phyloP scores from a whole-genome alignment of 1,140 invertebrate genomes.

The Panagrolaimus sp. region DNA sequence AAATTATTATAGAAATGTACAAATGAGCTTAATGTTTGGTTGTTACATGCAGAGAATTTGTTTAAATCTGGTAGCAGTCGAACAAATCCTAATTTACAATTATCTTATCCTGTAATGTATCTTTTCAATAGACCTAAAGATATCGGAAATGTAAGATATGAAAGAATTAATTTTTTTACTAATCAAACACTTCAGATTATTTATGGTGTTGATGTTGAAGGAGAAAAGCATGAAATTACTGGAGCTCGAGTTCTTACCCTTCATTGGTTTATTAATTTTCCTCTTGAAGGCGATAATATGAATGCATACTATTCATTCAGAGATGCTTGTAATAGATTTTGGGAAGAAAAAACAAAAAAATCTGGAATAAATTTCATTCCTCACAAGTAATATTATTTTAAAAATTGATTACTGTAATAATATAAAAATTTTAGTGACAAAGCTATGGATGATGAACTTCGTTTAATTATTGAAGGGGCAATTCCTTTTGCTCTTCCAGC shows the following conservation, averaged over 20 bases:
- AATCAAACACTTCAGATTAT: slow-evolving; percentile 37
- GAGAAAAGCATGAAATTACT: slow-evolving; percentile 55
- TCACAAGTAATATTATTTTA: slow-evolving; percentile 48
- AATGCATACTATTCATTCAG: slow-evolving; percentile 45
- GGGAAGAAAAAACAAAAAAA: slow-evolving; percentile 45
- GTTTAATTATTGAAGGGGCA: slow-evolving; percentile 53
- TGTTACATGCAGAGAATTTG: slow-evolving; percentile 57
- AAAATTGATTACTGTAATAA: not conserved
- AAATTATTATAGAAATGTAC: slow-evolving; percentile 16
- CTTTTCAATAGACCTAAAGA: slow-evolving; percentile 57
- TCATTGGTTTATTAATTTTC: slow-evolving; percentile 49
- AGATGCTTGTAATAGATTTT: slow-evolving; percentile 50
- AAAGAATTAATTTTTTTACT: not conserved
- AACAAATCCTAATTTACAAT: slow-evolving; percentile 54
- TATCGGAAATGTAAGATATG: slow-evolving; percentile 46
- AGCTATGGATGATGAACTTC: slow-evolving; percentile 57
- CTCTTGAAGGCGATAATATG: slow-evolving; percentile 29
- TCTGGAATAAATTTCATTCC: slow-evolving; percentile 56
- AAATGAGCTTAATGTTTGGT: slow-evolving; percentile 48
- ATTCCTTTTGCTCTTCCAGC: slow-evolving; percentile 55
- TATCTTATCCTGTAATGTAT: slow-evolving; percentile 57
- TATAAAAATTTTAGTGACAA: slow-evolving; percentile 45
- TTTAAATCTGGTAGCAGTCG: slow-evolving; percentile 46
- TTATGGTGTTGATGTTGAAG: slow-evolving; percentile 55
- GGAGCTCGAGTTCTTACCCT: slow-evolving; percentile 55